Evolutionary conservation across 2,888 invertebrate species (phyloP), one percentile per base, ranked within the genome.

Genomic region (Isotomurus palustris): DNA sequence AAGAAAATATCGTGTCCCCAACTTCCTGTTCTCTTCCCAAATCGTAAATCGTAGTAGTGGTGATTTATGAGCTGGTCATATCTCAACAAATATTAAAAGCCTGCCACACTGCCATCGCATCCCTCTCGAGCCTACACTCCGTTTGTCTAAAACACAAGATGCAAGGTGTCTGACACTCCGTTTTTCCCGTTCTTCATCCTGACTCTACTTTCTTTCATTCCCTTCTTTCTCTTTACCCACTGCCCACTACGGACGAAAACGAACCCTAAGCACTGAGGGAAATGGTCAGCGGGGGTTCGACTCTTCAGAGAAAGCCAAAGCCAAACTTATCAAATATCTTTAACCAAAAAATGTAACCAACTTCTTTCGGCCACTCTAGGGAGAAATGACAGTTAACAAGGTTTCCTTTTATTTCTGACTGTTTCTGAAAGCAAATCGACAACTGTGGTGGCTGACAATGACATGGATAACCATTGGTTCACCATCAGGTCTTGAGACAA

Each of bases 31-130:
- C 10, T 28, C 25, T 47, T 28, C 47, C 27, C 24, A 47, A 47
- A 47, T 54, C 54, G 57, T 60, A 60, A 58, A 56, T 54, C 60
- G 45, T 53, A 36, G 12, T 45, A 35, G 60, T 64, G 64, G 60
- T 64, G 64, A 64, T 64, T 64, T 64, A 64, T 64, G 58, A 58
- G 58, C 49, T 58, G 60, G 64, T 53, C 58, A 60, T 64, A 61
- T 64, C 60, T 60, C 56, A 53, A 25, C 35, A 64, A 64, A 61
- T 61, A 64, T 64, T 64, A 61, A 64, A 64, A 60, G 58, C 60
- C 52, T 58, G 55, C 44, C 56, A 43, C 28, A 27, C 47, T n/a
- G 28, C 22, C 6, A 44, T 44, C 48, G n/a, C 45, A 52, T 38
- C 57, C 36, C 45, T 45, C 25, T 40, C 21, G 28, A 50, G 21